A percentile compares a stretch with the other conserved stretches of the same genome.
These are phyloP conservation scores for Chinchilla lanigera DNA, from an alignment of 2,113 vertebrate species.

Conservation along the genomic window DNA sequence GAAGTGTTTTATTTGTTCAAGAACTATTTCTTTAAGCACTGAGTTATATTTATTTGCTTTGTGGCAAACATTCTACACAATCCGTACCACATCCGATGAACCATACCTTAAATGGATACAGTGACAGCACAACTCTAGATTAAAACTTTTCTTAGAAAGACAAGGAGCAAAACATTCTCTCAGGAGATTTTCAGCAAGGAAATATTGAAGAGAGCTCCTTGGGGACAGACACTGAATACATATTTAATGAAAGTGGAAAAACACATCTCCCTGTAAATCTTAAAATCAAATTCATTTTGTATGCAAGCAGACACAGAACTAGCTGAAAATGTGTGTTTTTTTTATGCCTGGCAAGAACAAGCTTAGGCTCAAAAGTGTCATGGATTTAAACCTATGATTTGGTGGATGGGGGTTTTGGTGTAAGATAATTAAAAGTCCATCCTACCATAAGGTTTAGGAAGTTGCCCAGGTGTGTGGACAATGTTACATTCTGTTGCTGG, in stretches of 20 bases:
- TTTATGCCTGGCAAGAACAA: not conserved
- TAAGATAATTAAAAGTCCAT: not conserved
- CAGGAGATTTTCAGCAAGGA: not conserved
- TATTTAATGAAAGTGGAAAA: not conserved
- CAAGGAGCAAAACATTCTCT: not conserved
- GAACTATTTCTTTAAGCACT: not conserved
- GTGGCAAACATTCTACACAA: not conserved
- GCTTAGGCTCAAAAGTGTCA: not conserved
- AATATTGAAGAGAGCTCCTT: not conserved
- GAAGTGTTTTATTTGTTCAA: not conserved
- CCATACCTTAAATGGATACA: no score
- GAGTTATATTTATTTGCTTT: not conserved
- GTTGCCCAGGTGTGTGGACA: not conserved
- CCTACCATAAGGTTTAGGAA: not conserved
- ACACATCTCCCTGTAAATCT: not conserved
- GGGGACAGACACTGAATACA: not conserved
- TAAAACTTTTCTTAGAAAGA: not conserved
- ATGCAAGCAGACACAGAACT: not conserved
- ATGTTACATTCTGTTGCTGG: not conserved
- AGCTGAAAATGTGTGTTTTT: not conserved
- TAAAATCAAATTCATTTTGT: not conserved
- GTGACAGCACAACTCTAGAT: no score
- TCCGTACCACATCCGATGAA: fast-evolving
- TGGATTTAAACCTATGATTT: not conserved
- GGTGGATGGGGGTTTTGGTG: not conserved